phyloP scores from a whole-genome alignment of 2,797 vertebrate species.

The Bovichtus variegatus region DNA sequence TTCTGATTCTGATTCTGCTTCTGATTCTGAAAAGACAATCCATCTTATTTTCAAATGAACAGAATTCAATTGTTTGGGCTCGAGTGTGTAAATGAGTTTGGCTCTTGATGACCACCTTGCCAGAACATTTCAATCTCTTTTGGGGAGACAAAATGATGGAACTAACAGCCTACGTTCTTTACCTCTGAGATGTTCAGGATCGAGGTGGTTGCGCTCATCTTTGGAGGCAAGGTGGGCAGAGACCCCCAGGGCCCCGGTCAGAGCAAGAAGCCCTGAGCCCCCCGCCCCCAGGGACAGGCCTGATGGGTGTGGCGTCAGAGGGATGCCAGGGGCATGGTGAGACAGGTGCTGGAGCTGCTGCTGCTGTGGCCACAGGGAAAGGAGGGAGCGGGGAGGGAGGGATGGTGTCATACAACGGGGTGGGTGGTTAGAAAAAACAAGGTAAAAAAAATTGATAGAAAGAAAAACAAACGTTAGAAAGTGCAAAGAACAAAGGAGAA shows the following conservation, averaged over 20 bases:
- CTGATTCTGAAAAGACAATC: no score
- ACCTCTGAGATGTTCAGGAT: constrained; percentile 89
- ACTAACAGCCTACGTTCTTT: constrained; percentile 16
- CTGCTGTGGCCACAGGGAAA: constrained; percentile 87
- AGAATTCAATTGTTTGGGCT: no score
- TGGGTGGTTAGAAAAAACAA: constrained; percentile 46
- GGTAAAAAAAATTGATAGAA: constrained; percentile 16
- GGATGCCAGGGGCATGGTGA: constrained; percentile 90
- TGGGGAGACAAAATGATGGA: not conserved
- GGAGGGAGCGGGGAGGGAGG: constrained; percentile 12
- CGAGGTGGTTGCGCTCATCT: constrained; percentile 87
- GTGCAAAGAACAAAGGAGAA: not conserved
- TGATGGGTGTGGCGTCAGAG: constrained; percentile 89
- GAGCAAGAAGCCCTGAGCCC: constrained; percentile 87
- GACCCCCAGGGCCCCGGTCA: constrained; percentile 87
- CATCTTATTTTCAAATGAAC: no score
- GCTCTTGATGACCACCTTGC: not conserved
- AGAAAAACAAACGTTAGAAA: constrained; percentile 26
- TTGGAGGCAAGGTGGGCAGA: constrained; percentile 87
- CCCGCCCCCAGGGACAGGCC: constrained; percentile 84
- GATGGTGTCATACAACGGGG: constrained; percentile 16
- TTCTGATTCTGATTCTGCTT: no score
- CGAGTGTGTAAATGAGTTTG: not conserved
- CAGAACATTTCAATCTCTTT: not conserved
- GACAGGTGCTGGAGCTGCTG: constrained; percentile 98